Base-by-base conservation (phyloP, 2,888 invertebrate species). In the Drosophila rellima region DNA sequence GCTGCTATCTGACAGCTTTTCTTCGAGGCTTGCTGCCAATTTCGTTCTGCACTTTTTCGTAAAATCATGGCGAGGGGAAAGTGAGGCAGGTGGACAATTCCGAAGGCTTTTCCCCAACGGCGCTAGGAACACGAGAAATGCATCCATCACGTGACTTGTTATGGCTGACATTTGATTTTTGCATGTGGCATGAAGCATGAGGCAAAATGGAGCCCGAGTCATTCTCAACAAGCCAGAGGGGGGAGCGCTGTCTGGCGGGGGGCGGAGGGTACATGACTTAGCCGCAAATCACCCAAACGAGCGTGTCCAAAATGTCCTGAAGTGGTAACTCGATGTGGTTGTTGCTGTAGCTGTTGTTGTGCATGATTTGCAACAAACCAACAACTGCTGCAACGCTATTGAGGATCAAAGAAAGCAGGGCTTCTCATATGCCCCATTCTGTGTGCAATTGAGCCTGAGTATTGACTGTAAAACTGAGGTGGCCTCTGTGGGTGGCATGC, bases 71-170 rank as follows among this genome's bases (percentile, higher is more conserved):
- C 37, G 13, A 42, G n/a, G 20, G 7, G 20, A 11, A 18, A 10
- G 18, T 6, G 29, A 18, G 44, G 35, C 17, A 57, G 52, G 61
- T 44, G 54, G 55, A 54, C 33, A 42, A 5, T 44, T 23, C 54
- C 26, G 60, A 17, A 44, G 55, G 55, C 20, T 55, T 29, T 45
- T 44, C 10, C 44, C 55, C 60, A 40, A n/a, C 42, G 39, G 56
- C 48, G 54, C 31, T 39, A 42, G 23, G 47, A 44, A 66, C 70
- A 78, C 63, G 63, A 67, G 74, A 68, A 77, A 69, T 67, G 79
- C 68, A 80, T 73, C 64, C 73, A 78, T 80, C 79, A 78, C 70
- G 62, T 70, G 76, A 76, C 68, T 73, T 76, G 73, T 79, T 76
- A 69, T 51, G 63, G 55, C 65, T 79, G 73, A 71, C 79, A 71